These are phyloP conservation scores for Scaptomyza montana DNA, from an alignment of 1,140 invertebrate genomes.

Conservation along the genomic window DNA sequence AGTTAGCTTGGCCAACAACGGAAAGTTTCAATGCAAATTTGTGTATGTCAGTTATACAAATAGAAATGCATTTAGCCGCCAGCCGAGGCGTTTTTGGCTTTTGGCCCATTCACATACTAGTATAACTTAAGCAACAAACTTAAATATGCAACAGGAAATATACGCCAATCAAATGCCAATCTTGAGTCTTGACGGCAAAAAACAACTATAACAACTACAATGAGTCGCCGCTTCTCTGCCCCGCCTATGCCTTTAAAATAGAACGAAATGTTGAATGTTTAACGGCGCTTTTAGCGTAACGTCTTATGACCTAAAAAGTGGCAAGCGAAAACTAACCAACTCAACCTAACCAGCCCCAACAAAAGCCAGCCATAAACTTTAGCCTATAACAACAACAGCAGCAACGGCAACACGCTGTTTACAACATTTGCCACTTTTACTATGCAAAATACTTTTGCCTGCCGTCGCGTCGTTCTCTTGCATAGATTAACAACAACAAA, in stretches of 20 bases:
- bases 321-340: constrained; percentile 58
- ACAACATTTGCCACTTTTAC: constrained; percentile 55
- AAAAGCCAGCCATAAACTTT: constrained; percentile 42
- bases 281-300: constrained; percentile 59
- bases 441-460: constrained; percentile 69
- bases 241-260: constrained; percentile 76
- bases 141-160: constrained; percentile 82
- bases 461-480: constrained; percentile 29
- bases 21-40: constrained; percentile 37
- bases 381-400: constrained; percentile 25
- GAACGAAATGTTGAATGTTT: constrained; percentile 77
- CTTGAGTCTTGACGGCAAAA: constrained; percentile 65
- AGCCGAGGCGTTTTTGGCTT: constrained; percentile 51
- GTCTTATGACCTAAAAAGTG: constrained; percentile 77
- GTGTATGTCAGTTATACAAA: constrained; percentile 64
- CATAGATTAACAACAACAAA: constrained; percentile 68
- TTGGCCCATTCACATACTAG: not conserved
- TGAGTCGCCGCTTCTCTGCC: not conserved
- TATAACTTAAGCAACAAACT: constrained; percentile 60
- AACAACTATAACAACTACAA: constrained; percentile 25
- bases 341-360: constrained; percentile 41
- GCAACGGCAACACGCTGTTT: constrained; percentile 19
- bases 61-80: constrained; percentile 67
- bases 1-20: not conserved
- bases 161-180: constrained; percentile 82